Evolutionary conservation across 2,888 invertebrate genomes (phyloP).

Genomic region (Drosophila rellima): DNA sequence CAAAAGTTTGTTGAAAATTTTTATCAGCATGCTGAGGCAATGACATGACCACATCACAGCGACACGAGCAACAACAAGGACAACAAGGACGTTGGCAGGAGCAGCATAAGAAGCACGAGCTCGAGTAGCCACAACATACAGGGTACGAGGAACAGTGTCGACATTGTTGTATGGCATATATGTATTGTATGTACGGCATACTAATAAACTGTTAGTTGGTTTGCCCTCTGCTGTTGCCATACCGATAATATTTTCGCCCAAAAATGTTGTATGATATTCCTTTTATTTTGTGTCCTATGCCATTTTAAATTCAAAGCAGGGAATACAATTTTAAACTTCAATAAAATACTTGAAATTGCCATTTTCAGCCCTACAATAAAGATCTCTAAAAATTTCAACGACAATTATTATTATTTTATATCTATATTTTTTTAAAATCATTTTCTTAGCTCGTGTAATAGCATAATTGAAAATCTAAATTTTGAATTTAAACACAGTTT

Average conservation of each 20-base stretch:
- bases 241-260: slow-evolving; percentile 21
- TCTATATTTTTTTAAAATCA: no score
- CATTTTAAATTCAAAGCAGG: slow-evolving; percentile 17
- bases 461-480: no score
- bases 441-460: no score
- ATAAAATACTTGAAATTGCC: neutral
- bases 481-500: no score
- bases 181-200: slow-evolving; percentile 42
- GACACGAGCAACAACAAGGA: slow-evolving; percentile 48
- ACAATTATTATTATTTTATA: neutral
- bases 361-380: neutral
- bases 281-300: slow-evolving; percentile 7
- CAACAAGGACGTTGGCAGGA: slow-evolving; percentile 6
- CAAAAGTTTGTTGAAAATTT: slow-evolving; percentile 77
- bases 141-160: slow-evolving; percentile 51
- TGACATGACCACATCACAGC: slow-evolving; percentile 80
- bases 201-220: slow-evolving; percentile 74
- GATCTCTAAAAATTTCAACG: no score
- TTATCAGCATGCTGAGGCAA: slow-evolving; percentile 76
- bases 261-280: slow-evolving; percentile 19
- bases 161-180: slow-evolving; percentile 62
- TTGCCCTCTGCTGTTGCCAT: slow-evolving; percentile 27
- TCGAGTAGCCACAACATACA: slow-evolving; percentile 65
- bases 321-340: neutral
- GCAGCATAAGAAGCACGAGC: slow-evolving; percentile 19